Evolutionary conservation across 2,888 invertebrate genomes (phyloP), one percentile per base, ranked within the genome.

Genomic region (Endotricha flammealis): DNA sequence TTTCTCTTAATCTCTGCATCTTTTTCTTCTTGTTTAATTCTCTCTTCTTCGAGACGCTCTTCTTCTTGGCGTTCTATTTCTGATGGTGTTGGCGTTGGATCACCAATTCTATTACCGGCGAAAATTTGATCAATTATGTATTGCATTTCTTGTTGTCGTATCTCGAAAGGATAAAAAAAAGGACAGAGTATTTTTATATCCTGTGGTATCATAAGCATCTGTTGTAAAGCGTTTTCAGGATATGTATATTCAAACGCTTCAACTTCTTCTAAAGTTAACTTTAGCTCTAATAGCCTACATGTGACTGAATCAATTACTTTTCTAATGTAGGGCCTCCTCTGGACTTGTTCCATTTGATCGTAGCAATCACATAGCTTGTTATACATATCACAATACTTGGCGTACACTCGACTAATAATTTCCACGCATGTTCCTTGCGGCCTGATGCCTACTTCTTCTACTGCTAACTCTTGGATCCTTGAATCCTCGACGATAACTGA

Each of bases 191-290:
- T 81, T 62, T 90, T 88, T n/a, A 92, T 66, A 41, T 91, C 89
- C 23, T 89, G 79, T 0, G 94, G 94, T 11, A 91, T 87, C 46
- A 93, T 83, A 42, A 93, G 90, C 63, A 93, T 67, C 70, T 92
- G 91, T 33, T 91, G 87, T 32, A 93, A 64, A 14, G 90, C 88
- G 52, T 92, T 91, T 57, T 95, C 94, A 31, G 92, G 88, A 72
- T 92, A 94, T 32, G 92, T 93, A 53, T 82, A 90, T 58, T 91
- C 90, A 4, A 88, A 88, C 4, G 79, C 72, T 60, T 90, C 88
- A 6, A 90, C 73, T 42, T 88, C 80, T 50, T 88, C 87, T 10
- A 92, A 58, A 28, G 87, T 85, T 17, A 68, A 58, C 57, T 90
- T 90, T 12, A 91, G 62, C 57, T 92, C 91, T 1, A 89, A 68